Evolutionary conservation across 1,140 invertebrate species (phyloP), one percentile per base, ranked within the genome.

Genomic region (Drosophila pseudoananassae): DNA sequence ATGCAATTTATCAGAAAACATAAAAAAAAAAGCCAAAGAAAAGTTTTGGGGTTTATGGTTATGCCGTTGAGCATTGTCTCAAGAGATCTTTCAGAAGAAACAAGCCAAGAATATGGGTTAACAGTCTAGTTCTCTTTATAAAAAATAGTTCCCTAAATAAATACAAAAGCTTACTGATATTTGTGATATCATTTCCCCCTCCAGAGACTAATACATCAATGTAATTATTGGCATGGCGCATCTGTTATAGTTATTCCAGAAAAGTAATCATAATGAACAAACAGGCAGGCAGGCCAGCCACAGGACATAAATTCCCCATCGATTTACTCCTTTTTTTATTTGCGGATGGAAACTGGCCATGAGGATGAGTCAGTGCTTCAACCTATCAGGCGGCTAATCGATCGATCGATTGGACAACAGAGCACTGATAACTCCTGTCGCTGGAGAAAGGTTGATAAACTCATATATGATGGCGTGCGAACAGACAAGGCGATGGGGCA

Each of bases 301-400:
- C 36, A 61, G 36, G 15, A 8, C 17, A 46, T 50, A 49, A 63
- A 73, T 55, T 14, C 40, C 31, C 29, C 25, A 54, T 54, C 36
- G 36, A 40, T 40, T 17, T n/a, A 72, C 25, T 51, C 38, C 59
- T 53, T 75, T 57, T 63, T 66, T 63, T 76, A 20, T 63, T 43
- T 5, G 25, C 25, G 25, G 6, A 27, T 27, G 25, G 4, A 27
- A 6, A 27, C 25, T 27, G 25, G 25, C 25, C 25, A 5, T 5
- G 5, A n/a, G n/a, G 25, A 60, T 43, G 43, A 20, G 59, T 23
- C 15, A 71, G 73, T 56, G 60, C 77, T 80, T 84, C 64, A 83
- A 78, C 79, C 66, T 72, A 83, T 76, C 79, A 63, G 64, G 64
- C 66, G 76, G 58, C 71, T 78, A 88, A 88, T 87, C 82, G 83